Base-by-base conservation (phyloP, 2,888 invertebrate genomes). In the Drosophila nr. perissopoda region DNA sequence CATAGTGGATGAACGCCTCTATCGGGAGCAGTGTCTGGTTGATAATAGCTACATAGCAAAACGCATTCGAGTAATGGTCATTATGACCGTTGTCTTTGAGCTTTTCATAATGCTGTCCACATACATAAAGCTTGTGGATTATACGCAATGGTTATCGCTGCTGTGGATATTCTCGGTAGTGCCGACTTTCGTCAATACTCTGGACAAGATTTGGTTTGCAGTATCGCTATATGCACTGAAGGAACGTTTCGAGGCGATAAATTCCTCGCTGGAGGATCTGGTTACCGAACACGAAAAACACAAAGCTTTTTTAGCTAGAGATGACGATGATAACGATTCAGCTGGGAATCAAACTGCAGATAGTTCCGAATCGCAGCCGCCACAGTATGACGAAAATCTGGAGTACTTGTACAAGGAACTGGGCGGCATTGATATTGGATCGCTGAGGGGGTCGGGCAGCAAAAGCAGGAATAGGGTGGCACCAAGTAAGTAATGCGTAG, bases 141-240 rank as follows among this genome's bases (percentile, higher is more conserved):
- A 83, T n/a, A 79, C 78, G 0, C 74, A 90, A 25, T 88, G 89
- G 83, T 48, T 81, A 68, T 91, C 92, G 1, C 18, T 92, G 25
- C 67, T 92, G 25, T 93, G 92, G 91, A 62, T 92, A 25, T 76
- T 92, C 16, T 91, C 92, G 3, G 83, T 87, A 18, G 75, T 93
- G 36, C 93, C 93, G 0, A 91, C 92, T 1, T 82, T 92, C 11
- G 83, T 92, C 2, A 93, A 92, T 73, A 90, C 91, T 0, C 73
- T 93, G 40, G 92, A 93, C 56, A 93, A 93, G 81, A 92, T 93
- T 64, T 93, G 93, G 93, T 93, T 93, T 80, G 90, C 91, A 0
- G 87, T 90, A 0, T 90, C 93, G 2, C 70, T 93, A 4, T 90
- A 81, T 36, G 92, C 91, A 1, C 69, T 93, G 18, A 90, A 92